Base-by-base conservation (phyloP, 30 jellyfish, hydroid and myxozoan species). In the Nemopilema nomurai region DNA sequence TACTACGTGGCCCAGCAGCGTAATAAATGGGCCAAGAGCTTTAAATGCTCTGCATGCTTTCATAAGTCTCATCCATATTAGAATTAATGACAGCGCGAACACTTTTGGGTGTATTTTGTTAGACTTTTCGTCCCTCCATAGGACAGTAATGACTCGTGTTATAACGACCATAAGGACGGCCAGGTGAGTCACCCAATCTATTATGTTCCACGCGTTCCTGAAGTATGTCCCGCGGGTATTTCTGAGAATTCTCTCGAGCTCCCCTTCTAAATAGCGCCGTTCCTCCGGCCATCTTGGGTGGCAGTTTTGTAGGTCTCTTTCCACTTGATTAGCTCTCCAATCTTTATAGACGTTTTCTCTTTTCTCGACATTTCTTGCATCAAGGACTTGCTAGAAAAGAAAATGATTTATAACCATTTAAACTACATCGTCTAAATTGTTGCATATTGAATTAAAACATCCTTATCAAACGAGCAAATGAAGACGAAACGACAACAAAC, bases 231-330 rank as follows among this genome's bases (percentile, higher is more conserved):
- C 92, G 67, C 97, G 87, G 30, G 96, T 84, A 65, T 97, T 91
- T 20, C 92, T 86, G 29, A 79, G 89, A 51, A 95, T 90, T 41
- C 93, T 71, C 64, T 95, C 96, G 57, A 95, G 88, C 69, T 95
- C 99, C 9, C 98, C 93, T 30, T 76, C 95, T 20, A 95, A 86
- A 67, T 85, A 95, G 28, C 99, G 82, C 69, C 93, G 67, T 57
- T 95, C 99, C 81, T 95, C 99, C 30, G 99, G 97, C 99, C 99
- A 95, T n/a, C 99, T 75, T 62, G 96, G 96, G 78, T 95, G 99
- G 65, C 97, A 86, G 71, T 90, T 90, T 57, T 86, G 91, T 49
- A 95, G 28, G 77, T 95, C 99, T 49, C 99, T 88, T 72, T 90
- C 97, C 22, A 95, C 96, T 83, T 95, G 98, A 26, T 84, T 82